Percentiles rank a stretch among this genome's conserved stretches.
These are phyloP conservation scores for Halocynthia roretzi DNA, from an alignment of 23 tunicate genomes.

Conservation along the genomic window DNA sequence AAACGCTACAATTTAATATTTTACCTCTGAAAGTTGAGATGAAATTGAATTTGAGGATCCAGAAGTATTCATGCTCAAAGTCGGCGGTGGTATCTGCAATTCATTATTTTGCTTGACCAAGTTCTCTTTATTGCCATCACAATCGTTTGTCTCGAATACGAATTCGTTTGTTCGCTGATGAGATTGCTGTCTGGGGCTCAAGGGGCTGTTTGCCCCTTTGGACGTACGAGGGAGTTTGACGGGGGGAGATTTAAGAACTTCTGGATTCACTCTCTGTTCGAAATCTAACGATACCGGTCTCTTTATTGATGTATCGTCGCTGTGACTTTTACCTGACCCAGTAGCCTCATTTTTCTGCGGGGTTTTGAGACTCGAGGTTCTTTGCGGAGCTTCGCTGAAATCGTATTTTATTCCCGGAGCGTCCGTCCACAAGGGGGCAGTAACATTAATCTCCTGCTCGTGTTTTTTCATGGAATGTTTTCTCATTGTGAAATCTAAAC, in stretches of 20 bases:
- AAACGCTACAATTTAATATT: too few species aligned
- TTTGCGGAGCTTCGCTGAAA: slow-evolving; percentile 4
- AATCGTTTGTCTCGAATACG: not conserved
- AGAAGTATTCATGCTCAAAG: not conserved
- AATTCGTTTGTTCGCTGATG: not conserved
- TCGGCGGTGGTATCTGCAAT: not conserved
- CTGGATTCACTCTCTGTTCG: not conserved
- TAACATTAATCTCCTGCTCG: slow-evolving; percentile 22
- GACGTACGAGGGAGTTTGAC: slow-evolving; percentile 12
- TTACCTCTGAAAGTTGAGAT: slow-evolving; percentile 12
- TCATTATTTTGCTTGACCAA: not conserved
- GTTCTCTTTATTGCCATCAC: too few species aligned
- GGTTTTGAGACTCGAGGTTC: slow-evolving; percentile 6
- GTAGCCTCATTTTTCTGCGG: not conserved
- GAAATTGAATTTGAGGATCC: not conserved
- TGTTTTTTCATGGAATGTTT: slow-evolving; percentile 14
- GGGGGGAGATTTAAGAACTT: slow-evolving; percentile 12
- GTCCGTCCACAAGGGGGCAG: slow-evolving; percentile 34
- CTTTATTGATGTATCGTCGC: not conserved
- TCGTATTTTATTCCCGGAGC: not conserved
- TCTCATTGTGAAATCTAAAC: slow-evolving; percentile 8
- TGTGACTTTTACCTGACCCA: not conserved
- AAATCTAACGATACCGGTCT: slow-evolving; percentile 1
- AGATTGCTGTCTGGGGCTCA: not conserved
- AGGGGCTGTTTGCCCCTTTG: slow-evolving; percentile 6